phyloP scores from a whole-genome alignment of 2,113 vertebrate genomes.

The Rhabdornis inornatus region DNA sequence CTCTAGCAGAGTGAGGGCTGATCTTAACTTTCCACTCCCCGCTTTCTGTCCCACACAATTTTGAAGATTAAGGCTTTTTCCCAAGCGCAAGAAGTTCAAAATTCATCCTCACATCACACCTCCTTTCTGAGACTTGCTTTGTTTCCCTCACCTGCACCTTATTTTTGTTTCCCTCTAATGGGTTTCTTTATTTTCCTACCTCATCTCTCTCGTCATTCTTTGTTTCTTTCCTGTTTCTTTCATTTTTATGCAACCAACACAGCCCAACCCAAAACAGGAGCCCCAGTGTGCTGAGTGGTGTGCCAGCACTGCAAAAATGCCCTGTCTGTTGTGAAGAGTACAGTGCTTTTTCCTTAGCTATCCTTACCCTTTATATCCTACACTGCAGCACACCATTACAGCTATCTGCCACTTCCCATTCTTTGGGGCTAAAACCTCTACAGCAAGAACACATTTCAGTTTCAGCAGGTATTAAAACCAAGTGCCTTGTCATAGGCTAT shows the following conservation, averaged over 20 bases:
- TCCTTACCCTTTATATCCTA: background rate
- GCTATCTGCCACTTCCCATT: background rate
- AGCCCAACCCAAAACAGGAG: background rate
- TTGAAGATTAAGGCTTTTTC: background rate
- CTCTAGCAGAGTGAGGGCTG: background rate
- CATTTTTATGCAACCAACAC: background rate
- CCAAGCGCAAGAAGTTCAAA: background rate
- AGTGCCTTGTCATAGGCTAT: background rate
- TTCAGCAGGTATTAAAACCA: background rate
- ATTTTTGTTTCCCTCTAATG: background rate
- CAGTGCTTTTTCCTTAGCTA: background rate
- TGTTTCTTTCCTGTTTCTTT: background rate
- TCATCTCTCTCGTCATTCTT: accelerated
- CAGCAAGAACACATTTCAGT: background rate
- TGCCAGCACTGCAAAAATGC: background rate
- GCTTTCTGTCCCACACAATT: background rate
- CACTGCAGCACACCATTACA: background rate
- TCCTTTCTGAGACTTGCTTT: background rate
- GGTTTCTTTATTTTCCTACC: background rate
- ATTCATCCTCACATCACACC: background rate
- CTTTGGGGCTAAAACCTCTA: background rate
- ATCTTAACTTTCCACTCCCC: background rate
- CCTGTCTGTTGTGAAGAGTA: background rate
- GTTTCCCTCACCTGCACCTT: background rate
- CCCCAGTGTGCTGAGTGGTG: background rate